phyloP scores from a whole-genome alignment of 2,888 invertebrate species.

The Pardosa pseudoannulata region DNA sequence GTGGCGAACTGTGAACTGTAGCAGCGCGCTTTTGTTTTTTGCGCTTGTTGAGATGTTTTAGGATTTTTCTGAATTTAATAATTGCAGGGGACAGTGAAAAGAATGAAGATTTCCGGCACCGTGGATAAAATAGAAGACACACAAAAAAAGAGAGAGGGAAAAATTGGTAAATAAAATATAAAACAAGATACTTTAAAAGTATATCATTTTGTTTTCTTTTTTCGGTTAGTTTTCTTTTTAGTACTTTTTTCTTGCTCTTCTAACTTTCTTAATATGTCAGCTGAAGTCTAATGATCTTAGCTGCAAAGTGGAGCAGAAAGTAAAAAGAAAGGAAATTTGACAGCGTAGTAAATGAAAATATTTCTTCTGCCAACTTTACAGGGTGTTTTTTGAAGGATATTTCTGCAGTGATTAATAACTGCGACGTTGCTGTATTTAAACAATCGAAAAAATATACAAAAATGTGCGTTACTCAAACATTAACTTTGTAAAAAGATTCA shows the following conservation, averaged over 20 bases:
- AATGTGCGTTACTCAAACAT: too few species aligned
- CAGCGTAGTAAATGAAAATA: not conserved
- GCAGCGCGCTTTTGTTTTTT: slow-evolving; percentile 9
- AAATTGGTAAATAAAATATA: not conserved
- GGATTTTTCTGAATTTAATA: slow-evolving; percentile 37
- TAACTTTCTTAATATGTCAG: not conserved
- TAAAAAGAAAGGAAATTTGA: not conserved
- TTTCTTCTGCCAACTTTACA: not conserved
- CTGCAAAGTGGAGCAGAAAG: not conserved
- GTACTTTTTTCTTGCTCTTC: not conserved
- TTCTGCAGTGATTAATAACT: not conserved
- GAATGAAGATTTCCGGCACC: slow-evolving; percentile 16
- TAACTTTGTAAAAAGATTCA: too few species aligned
- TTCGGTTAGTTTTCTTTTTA: not conserved
- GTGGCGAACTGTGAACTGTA: slow-evolving; percentile 55
- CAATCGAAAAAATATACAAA: too few species aligned
- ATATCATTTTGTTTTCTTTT: not conserved
- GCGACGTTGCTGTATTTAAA: too few species aligned
- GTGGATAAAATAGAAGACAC: not conserved
- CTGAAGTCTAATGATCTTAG: not conserved
- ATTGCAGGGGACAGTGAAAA: slow-evolving; percentile 22
- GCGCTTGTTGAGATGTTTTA: not conserved
- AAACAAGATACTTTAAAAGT: not conserved
- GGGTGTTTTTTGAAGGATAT: too few species aligned
- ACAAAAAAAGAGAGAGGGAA: not conserved